Percentiles rank a stretch among this genome's conserved stretches.
phyloP scores from a whole-genome alignment of 1,140 invertebrate species.

The Brachionus plicatilis region DNA sequence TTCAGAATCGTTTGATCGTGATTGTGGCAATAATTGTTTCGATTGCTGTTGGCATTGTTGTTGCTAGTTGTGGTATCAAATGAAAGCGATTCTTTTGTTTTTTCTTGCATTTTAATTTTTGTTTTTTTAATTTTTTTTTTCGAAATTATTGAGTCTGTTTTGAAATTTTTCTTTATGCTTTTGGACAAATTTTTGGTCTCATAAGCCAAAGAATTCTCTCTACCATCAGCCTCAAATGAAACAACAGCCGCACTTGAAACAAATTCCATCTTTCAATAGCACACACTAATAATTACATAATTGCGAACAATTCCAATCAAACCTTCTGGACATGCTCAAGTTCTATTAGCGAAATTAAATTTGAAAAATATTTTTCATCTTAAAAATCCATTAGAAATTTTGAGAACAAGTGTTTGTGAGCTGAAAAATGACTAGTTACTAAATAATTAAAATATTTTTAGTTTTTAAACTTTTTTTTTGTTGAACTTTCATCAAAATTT shows the following conservation, averaged over 20 bases:
- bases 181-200: neutral
- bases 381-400: neutral
- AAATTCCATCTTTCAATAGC: neutral
- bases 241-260: neutral
- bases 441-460: no score
- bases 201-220: neutral
- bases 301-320: neutral
- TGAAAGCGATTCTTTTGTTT: conserved; percentile 6
- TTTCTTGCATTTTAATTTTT: conserved; percentile 25
- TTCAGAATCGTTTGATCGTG: neutral
- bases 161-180: neutral
- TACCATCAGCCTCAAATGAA: neutral
- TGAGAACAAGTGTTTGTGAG: no score
- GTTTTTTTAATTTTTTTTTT: conserved; percentile 13
- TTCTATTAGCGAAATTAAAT: neutral
- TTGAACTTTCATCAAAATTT: no score
- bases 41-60: neutral
- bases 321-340: neutral
- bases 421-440: no score
- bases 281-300: neutral
- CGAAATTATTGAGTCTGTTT: neutral
- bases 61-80: neutral
- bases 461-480: no score
- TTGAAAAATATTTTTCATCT: neutral
- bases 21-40: neutral